Conservation (phyloP, 1,140 invertebrate genomes). For the Chymomyza costata region DNA sequence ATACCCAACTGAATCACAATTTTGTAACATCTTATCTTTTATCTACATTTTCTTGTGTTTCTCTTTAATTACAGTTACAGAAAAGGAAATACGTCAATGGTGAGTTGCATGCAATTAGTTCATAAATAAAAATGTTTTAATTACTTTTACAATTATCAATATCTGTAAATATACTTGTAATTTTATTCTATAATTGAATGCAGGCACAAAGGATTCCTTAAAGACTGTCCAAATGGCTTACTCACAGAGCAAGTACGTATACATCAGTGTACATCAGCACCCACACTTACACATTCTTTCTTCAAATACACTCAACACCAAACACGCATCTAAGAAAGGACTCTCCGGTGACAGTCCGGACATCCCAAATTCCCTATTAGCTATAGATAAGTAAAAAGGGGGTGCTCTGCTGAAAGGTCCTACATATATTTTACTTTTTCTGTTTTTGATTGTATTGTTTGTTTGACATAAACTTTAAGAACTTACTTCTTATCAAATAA, state of each 20-base stretch:
- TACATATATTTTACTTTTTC: no score
- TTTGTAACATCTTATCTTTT: no score
- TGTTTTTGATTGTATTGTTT: no score
- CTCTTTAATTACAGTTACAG: conserved; percentile 82
- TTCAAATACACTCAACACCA: neutral
- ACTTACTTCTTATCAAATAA: no score
- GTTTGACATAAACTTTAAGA: no score
- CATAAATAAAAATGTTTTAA: conserved; percentile 3
- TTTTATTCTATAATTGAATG: conserved; percentile 46
- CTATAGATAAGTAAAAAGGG: no score
- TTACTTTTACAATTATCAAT: neutral
- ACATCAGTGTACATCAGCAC: neutral
- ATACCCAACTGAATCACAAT: no score
- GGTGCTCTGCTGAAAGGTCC: no score
- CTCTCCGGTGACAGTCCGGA: no score
- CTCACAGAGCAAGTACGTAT: conserved; percentile 91
- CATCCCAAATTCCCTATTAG: no score
- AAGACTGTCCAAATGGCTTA: conserved; percentile 94
- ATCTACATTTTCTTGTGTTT: conserved; percentile 18
- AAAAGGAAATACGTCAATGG: conserved; percentile 91
- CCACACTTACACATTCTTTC: conserved; percentile 1
- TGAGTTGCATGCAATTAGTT: no score
- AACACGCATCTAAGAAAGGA: no score
- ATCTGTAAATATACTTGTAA: neutral
- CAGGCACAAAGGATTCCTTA: conserved; percentile 96